phyloP scores from a whole-genome alignment of 2,113 vertebrate species.

The Hylia prasina region DNA sequence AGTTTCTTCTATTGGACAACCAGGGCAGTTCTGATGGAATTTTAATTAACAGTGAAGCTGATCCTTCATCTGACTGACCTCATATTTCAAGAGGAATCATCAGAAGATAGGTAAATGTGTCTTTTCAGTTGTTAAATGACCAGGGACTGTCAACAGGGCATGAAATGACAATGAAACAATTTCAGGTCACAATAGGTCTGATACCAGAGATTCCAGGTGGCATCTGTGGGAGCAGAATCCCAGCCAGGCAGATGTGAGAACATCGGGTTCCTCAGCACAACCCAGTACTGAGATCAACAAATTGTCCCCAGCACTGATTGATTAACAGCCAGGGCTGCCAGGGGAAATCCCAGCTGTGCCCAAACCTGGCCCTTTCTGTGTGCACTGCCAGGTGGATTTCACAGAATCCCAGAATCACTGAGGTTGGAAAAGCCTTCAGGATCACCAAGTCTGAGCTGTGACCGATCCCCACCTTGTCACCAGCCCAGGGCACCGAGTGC shows the following conservation, averaged over 20 bases:
- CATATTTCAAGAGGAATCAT: not conserved
- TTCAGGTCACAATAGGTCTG: not conserved
- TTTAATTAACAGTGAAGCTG: not conserved
- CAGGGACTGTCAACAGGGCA: not conserved
- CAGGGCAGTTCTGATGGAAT: not conserved
- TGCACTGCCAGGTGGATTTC: not conserved
- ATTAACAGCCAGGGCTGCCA: not conserved
- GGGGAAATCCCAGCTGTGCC: fast-evolving
- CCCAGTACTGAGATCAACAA: fast-evolving
- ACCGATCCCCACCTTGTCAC: fast-evolving
- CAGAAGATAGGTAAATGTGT: not conserved
- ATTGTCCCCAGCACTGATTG: not conserved
- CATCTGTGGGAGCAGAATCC: not conserved
- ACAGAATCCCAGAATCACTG: not conserved
- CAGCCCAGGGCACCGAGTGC: not conserved
- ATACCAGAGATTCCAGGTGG: not conserved
- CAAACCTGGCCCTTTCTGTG: fast-evolving
- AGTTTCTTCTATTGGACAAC: not conserved
- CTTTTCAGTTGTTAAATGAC: not conserved
- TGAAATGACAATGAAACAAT: fast-evolving
- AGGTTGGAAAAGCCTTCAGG: not conserved
- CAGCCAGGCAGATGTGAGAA: not conserved
- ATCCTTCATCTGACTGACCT: not conserved
- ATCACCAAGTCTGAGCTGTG: not conserved
- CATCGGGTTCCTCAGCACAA: fast-evolving